Evolutionary conservation across 1,140 invertebrate species (phyloP).

Genomic region (Euwallacea fornicatus): DNA sequence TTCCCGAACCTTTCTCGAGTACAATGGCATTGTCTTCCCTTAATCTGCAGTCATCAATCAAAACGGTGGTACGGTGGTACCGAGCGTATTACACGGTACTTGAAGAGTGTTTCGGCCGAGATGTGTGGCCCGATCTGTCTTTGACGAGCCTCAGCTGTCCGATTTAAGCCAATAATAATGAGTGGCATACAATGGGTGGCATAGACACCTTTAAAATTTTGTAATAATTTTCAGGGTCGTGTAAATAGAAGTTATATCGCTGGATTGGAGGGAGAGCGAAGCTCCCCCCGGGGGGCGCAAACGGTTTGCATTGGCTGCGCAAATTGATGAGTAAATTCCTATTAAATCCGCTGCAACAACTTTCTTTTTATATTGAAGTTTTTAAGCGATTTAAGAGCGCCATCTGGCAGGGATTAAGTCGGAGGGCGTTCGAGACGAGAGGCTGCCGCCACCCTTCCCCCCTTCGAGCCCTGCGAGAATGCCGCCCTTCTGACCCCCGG

Average conservation of each 20-base stretch:
- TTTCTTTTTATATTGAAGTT: slow-evolving; percentile 55
- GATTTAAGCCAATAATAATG: background rate
- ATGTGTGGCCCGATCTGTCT: slow-evolving; percentile 27
- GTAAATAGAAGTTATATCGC: too few relatives aligned
- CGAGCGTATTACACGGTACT: slow-evolving; percentile 26
- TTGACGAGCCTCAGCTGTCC: slow-evolving; percentile 6
- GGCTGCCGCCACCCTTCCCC: slow-evolving; percentile 40
- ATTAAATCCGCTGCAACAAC: slow-evolving; percentile 51
- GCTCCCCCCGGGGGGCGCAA: slow-evolving; percentile 1
- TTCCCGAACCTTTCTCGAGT: slow-evolving; percentile 19
- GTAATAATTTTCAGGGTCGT: too few relatives aligned
- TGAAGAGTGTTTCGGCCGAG: slow-evolving; percentile 23
- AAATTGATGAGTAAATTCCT: slow-evolving; percentile 54
- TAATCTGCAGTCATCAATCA: slow-evolving; percentile 29
- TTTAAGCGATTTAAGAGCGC: slow-evolving; percentile 52
- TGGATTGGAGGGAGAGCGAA: too few relatives aligned
- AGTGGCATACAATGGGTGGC: background rate
- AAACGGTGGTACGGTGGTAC: slow-evolving; percentile 19
- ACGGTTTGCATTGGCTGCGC: slow-evolving; percentile 48
- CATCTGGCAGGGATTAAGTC: slow-evolving; percentile 53
- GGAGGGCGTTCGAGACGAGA: slow-evolving; percentile 43
- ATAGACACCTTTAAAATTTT: too few relatives aligned
- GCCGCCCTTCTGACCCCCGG: background rate
- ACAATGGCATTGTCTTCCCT: slow-evolving; percentile 28
- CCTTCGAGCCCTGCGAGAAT: background rate